Evolutionary conservation across 2,888 invertebrate species (phyloP).

Genomic region (Vandiemenella viatica): DNA sequence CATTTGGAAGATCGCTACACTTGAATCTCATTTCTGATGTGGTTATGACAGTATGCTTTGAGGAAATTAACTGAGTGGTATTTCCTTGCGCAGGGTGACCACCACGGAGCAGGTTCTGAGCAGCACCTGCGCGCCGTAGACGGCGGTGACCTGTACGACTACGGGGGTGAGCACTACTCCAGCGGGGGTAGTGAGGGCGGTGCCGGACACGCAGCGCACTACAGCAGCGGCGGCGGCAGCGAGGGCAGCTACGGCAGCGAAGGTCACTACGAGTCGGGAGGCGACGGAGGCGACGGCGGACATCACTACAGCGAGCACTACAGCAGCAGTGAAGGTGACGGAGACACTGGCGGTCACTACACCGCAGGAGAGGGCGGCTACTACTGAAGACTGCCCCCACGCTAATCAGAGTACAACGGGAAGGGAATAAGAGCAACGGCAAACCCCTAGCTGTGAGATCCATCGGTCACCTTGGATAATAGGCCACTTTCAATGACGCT

Average conservation of each 20-base stretch:
- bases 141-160: slow-evolving; percentile 18
- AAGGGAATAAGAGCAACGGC: no score
- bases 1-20: no score
- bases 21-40: no score
- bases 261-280: slow-evolving; percentile 7
- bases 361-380: slow-evolving; percentile 27
- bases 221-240: slow-evolving; percentile 15
- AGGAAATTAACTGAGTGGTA: no score
- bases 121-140: slow-evolving; percentile 33
- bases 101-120: no score
- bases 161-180: slow-evolving; percentile 16
- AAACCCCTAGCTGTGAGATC: no score
- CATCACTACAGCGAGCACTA: slow-evolving; percentile 7
- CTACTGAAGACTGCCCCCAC: no score
- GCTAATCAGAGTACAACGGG: no score
- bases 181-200: slow-evolving; percentile 9
- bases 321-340: slow-evolving; percentile 1
- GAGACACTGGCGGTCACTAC: not conserved
- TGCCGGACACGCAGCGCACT: slow-evolving; percentile 16
- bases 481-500: no score
- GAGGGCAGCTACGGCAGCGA: slow-evolving; percentile 14
- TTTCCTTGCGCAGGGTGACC: no score
- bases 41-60: no score
- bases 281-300: slow-evolving; percentile 18
- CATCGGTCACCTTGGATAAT: no score